Conservation (phyloP, 2,113 vertebrate species). For the Probosciger aterrimus region DNA sequence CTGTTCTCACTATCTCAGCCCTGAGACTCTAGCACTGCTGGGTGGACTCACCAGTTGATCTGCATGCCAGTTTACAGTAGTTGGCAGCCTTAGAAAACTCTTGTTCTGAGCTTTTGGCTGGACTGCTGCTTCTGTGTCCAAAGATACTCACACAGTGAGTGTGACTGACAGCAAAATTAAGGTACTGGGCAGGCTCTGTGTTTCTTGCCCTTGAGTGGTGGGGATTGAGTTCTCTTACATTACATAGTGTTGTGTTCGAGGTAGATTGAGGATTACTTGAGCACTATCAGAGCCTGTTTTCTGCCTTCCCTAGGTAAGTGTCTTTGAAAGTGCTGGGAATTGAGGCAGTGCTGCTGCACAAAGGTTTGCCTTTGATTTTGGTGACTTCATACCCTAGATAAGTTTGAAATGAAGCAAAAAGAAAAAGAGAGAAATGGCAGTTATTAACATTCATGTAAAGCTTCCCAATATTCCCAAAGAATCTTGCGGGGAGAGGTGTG, state of each 20-base stretch:
- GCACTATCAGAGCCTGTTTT: background rate
- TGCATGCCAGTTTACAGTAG: background rate
- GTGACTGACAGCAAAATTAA: background rate
- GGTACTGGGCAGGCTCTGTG: background rate
- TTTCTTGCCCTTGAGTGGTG: background rate
- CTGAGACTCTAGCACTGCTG: background rate
- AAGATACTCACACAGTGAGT: background rate
- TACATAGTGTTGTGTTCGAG: rapidly evolving
- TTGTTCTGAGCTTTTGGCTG: background rate
- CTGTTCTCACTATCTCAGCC: background rate
- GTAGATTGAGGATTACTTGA: background rate
- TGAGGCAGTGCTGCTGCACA: background rate
- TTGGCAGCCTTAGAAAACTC: background rate
- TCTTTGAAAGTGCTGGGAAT: background rate
- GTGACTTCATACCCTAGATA: background rate
- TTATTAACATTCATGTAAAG: background rate
- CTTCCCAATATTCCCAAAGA: background rate
- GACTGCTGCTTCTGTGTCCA: background rate
- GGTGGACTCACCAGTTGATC: background rate
- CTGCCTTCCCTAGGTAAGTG: background rate
- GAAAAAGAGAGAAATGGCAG: background rate
- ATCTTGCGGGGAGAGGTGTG: background rate
- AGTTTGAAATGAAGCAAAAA: background rate
- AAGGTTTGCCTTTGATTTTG: background rate
- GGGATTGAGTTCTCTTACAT: background rate